Conservation (phyloP, 1,140 invertebrate species). For the Chironomus tepperi region DNA sequence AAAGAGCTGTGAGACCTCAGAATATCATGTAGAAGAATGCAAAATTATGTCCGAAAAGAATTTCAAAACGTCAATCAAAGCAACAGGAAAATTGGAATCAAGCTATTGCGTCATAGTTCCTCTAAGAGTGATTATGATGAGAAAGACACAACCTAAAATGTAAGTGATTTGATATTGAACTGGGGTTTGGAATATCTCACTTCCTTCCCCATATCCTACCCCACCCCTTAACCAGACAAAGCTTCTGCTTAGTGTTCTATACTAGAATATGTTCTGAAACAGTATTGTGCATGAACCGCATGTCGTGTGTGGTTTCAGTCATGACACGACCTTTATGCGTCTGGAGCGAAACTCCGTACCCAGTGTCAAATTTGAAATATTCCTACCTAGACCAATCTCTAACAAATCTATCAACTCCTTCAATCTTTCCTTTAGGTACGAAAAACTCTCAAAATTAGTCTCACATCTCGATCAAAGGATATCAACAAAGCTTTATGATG, state of each 20-base stretch:
- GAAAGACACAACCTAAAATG: slow-evolving; percentile 43
- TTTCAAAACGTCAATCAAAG: slow-evolving; percentile 45
- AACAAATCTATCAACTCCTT: not conserved
- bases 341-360: too few species aligned
- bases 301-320: too few species aligned
- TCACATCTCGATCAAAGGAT: slow-evolving; percentile 50
- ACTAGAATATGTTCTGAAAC: too few species aligned
- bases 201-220: too few species aligned
- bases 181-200: too few species aligned
- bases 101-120: slow-evolving; percentile 54
- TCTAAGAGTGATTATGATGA: slow-evolving; percentile 51
- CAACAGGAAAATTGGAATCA: slow-evolving; percentile 41
- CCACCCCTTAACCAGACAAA: too few species aligned
- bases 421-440: slow-evolving; percentile 35
- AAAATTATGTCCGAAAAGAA: slow-evolving; percentile 45
- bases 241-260: too few species aligned
- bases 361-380: too few species aligned
- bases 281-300: too few species aligned
- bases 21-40: slow-evolving; percentile 46
- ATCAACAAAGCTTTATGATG: slow-evolving; percentile 47
- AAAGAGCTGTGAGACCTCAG: slow-evolving; percentile 42
- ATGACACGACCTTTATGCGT: too few species aligned
- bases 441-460: slow-evolving; percentile 46
- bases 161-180: slow-evolving; percentile 36
- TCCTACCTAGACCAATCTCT: too few species aligned